These are phyloP conservation scores for Anguilla megastoma DNA, from an alignment of 2,797 vertebrate species.

Conservation along the genomic window DNA sequence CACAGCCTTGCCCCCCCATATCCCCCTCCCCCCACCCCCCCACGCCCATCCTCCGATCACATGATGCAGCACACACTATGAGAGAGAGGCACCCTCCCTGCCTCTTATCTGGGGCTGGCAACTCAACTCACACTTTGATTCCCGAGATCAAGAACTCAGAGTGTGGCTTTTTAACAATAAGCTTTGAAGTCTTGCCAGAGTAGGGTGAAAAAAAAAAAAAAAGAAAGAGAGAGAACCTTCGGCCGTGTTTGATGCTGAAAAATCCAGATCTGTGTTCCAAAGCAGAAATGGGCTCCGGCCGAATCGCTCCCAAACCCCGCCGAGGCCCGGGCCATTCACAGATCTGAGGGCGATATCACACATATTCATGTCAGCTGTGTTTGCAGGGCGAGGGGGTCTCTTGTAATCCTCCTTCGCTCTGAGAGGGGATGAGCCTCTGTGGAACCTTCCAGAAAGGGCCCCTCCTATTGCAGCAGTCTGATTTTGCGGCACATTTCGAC, in stretches of 20 bases:
- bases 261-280: not conserved
- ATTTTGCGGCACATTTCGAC: not conserved
- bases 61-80: too few relatives aligned
- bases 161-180: slow-evolving; percentile 9
- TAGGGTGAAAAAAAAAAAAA: not conserved
- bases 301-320: not conserved
- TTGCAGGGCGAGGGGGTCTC: not conserved
- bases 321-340: not conserved
- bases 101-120: not conserved
- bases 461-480: not conserved
- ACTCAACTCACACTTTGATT: slow-evolving; percentile 19
- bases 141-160: slow-evolving; percentile 2
- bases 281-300: not conserved
- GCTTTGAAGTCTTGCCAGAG: slow-evolving; percentile 1
- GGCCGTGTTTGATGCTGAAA: slow-evolving; percentile 7
- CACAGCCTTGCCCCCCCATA: not conserved
- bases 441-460: not conserved
- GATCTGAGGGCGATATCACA: not conserved
- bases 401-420: not conserved
- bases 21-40: too few relatives aligned
- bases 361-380: not conserved
- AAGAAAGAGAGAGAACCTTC: not conserved
- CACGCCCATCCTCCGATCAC: too few relatives aligned
- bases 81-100: not conserved
- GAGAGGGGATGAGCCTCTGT: not conserved